Conservation (phyloP, 2,888 invertebrate genomes). For the Ernsta delagoae region DNA sequence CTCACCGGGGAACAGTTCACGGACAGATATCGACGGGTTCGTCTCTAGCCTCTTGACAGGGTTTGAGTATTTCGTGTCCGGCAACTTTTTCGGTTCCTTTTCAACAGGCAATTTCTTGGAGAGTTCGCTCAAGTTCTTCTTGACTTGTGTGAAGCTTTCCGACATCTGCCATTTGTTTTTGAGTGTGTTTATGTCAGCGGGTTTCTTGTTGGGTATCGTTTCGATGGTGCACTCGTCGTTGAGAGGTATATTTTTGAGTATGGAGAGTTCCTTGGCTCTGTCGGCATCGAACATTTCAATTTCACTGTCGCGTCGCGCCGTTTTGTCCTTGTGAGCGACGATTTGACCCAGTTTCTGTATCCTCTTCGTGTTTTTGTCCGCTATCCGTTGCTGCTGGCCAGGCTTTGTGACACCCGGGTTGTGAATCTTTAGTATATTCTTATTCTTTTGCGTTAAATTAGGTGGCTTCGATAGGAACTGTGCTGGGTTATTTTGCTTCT, state of each 20-base stretch:
- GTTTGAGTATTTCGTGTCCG: slow-evolving; percentile 80
- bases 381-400: slow-evolving; percentile 67
- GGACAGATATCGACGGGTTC: slow-evolving; percentile 92
- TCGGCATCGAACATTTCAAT: slow-evolving; percentile 59
- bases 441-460: slow-evolving; percentile 71
- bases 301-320: slow-evolving; percentile 52
- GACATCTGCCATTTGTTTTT: slow-evolving; percentile 83
- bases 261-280: slow-evolving; percentile 55
- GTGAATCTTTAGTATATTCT: slow-evolving; percentile 68
- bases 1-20: slow-evolving; percentile 92
- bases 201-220: slow-evolving; percentile 77
- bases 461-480: slow-evolving; percentile 69
- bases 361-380: slow-evolving; percentile 74
- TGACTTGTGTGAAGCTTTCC: slow-evolving; percentile 79
- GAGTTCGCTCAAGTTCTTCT: slow-evolving; percentile 76
- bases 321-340: slow-evolving; percentile 63
- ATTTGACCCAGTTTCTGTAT: slow-evolving; percentile 78
- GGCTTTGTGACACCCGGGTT: slow-evolving; percentile 68
- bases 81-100: slow-evolving; percentile 70
- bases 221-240: slow-evolving; percentile 86
- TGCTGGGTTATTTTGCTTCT: slow-evolving; percentile 80
- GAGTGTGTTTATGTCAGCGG: slow-evolving; percentile 75
- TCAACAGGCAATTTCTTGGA: slow-evolving; percentile 71
- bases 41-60: slow-evolving; percentile 89
- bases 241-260: slow-evolving; percentile 74